Evolutionary conservation across 2,888 invertebrate genomes (phyloP).

Genomic region (Timandra comae): DNA sequence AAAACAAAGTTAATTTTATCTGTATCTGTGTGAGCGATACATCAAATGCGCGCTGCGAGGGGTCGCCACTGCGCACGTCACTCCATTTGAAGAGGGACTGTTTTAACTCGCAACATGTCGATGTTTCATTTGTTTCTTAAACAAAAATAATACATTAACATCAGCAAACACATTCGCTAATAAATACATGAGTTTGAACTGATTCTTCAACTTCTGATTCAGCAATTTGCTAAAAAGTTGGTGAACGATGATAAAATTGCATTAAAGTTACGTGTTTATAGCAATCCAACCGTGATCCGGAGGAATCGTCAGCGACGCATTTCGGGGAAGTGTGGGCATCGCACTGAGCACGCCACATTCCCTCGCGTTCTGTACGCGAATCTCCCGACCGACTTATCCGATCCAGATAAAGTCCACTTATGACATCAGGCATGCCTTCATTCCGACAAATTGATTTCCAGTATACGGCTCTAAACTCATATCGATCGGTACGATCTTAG

Average conservation of each 20-base stretch:
- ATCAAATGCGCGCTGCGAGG: constrained; percentile 68
- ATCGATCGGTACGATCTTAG: constrained; percentile 41
- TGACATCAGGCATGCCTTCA: constrained; percentile 67
- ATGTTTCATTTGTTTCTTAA: constrained; percentile 27
- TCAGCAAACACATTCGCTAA: background rate
- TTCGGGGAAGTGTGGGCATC: constrained; percentile 52
- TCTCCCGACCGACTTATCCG: constrained; percentile 54
- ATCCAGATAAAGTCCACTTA: constrained; percentile 66
- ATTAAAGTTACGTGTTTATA: constrained; percentile 4
- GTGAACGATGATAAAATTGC: too few species aligned
- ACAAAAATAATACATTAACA: constrained; percentile 8
- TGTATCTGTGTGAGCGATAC: constrained; percentile 38
- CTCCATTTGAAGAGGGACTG: constrained; percentile 35
- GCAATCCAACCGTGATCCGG: constrained; percentile 30
- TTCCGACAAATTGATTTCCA: constrained; percentile 70
- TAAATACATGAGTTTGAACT: background rate
- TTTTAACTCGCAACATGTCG: constrained; percentile 33
- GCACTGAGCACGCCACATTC: constrained; percentile 42
- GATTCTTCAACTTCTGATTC: too few species aligned
- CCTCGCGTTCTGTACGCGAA: constrained; percentile 57
- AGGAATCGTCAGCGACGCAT: constrained; percentile 38
- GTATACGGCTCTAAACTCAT: constrained; percentile 29
- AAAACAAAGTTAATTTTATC: background rate
- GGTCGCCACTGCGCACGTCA: constrained; percentile 49
- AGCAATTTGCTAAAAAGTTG: too few species aligned